Base-by-base conservation (phyloP, 2,113 vertebrate species). In the Microtus richardsoni region DNA sequence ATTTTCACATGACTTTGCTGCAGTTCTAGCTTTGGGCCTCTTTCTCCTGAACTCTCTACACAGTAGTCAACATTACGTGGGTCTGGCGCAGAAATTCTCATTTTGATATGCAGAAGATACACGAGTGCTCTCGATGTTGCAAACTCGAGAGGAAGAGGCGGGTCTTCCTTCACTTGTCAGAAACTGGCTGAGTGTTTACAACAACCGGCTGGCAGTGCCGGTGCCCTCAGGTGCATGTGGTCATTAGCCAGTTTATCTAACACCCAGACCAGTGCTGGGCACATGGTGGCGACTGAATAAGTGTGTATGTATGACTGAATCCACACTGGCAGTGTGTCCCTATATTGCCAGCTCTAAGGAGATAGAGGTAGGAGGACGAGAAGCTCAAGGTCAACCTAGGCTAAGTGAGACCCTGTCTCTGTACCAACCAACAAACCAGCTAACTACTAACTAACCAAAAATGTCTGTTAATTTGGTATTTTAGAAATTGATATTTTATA, bases 401-500 rank as follows among this genome's bases (percentile, higher is more conserved):
- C 41, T 66, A 85, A 30, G 47, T 47, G 83, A 68, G 41, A 47
- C 33, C 44, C 66, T 64, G 12, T 26, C 11, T 70, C 64, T n/a
- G 14, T 52, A 68, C 33, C 41, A 68, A 70, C 44, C 64, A n/a
- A 87, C 33, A 12, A 66, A 87, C 33, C 11, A 66, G 22, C 7
- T 22, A 62, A 62, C 58, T 24, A 62, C 58, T 24, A 64, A 82
- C 28, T 26, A 64, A 82, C 28, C 39, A 44, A 49, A 36, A 60
- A 91, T 39, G 17, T 19, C 16, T 74, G n/a, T 75, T 80, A 22
- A 91, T 66, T 6, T 64, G 36, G 47, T 41, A 71, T 22, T n/a
- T 96, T 94, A 94, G 26, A 94, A 91, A 91, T 4, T 26, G n/a
- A 26, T 82, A 82, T 60, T 30, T 83, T 22, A 62, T 33, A 62